Conservation (phyloP, 2,888 invertebrate genomes). For the Chrysina gloriosa region DNA sequence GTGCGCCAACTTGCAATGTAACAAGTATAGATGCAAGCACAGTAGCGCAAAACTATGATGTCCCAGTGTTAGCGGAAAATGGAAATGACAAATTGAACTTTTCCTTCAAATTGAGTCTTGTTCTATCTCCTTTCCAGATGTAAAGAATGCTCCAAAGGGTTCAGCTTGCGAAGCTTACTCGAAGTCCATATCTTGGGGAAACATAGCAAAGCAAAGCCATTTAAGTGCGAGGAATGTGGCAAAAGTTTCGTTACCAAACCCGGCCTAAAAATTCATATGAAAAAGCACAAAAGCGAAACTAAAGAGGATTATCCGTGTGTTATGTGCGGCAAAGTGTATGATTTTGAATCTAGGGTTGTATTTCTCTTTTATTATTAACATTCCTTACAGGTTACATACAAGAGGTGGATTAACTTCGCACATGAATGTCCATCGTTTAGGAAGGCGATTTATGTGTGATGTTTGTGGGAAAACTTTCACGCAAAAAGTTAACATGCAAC, state of each 20-base stretch:
- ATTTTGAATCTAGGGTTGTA: not conserved
- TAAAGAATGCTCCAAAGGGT: conserved; percentile 68
- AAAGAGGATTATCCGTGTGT: conserved; percentile 64
- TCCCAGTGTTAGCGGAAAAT: no score
- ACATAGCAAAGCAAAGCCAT: conserved; percentile 65
- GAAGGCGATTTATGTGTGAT: conserved; percentile 67
- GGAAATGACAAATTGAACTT: no score
- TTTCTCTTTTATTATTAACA: not conserved
- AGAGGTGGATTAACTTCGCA: conserved; percentile 64
- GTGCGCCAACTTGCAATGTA: no score
- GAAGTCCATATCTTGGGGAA: conserved; percentile 68
- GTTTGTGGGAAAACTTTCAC: conserved; percentile 69
- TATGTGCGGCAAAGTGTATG: conserved; percentile 64
- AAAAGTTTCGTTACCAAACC: conserved; percentile 65
- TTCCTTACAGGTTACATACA: conserved; percentile 60
- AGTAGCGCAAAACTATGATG: no score
- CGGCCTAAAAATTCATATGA: conserved; percentile 67
- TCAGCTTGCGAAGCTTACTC: conserved; percentile 68
- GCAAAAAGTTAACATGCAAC: conserved; percentile 67
- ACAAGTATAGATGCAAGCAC: no score
- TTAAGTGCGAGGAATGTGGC: conserved; percentile 63
- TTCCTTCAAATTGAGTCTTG: not conserved
- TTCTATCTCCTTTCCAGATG: conserved; percentile 66
- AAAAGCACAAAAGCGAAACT: conserved; percentile 63
- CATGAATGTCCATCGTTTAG: conserved; percentile 64